Evolutionary conservation across 2,113 vertebrate genomes (phyloP).

Genomic region (Probosciger aterrimus): DNA sequence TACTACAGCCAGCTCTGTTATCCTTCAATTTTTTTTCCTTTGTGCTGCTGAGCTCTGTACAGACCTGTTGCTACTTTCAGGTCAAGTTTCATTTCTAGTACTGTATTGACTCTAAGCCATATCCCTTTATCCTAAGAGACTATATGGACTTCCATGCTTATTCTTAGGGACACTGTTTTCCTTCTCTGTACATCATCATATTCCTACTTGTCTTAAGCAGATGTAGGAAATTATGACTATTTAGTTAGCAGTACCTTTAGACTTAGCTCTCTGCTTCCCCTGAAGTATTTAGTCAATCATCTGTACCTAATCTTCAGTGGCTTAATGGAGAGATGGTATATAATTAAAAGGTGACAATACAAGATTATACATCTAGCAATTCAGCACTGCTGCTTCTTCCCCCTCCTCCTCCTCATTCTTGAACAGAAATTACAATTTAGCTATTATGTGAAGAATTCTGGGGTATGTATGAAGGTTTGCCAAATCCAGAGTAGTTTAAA

Average conservation of each 20-base stretch:
- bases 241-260: neutral
- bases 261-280: neutral
- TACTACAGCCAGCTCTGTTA: neutral
- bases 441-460: neutral
- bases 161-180: neutral
- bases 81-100: neutral
- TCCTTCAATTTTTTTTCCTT: neutral
- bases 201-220: neutral
- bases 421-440: neutral
- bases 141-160: neutral
- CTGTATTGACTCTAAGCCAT: neutral
- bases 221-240: neutral
- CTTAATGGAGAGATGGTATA: neutral
- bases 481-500: neutral
- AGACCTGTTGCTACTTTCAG: neutral
- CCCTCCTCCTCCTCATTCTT: neutral
- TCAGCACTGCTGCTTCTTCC: neutral
- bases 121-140: neutral
- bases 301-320: neutral
- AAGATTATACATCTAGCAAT: neutral
- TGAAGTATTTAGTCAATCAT: neutral
- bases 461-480: neutral
- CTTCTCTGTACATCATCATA: neutral
- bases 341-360: neutral
- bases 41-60: neutral